A percentile compares a stretch with the other conserved stretches of the same genome.
Conservation (phyloP, 2,888 invertebrate species). For the Mesorhabditis sp. region DNA sequence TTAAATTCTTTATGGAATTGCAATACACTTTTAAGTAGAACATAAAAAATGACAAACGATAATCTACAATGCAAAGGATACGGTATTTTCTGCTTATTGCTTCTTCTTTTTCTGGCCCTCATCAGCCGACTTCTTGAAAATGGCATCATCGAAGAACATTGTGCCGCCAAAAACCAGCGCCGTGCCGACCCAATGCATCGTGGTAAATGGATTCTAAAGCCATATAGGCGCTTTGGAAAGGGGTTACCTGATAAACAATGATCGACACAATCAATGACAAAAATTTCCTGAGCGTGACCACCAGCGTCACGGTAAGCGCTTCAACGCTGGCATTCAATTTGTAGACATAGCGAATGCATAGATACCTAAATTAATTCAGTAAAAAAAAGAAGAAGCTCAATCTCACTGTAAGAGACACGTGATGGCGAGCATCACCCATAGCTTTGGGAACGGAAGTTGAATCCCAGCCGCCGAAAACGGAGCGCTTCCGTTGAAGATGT, state of each 20-base stretch:
- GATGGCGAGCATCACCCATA: constrained; percentile 48
- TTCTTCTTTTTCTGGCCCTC: not conserved
- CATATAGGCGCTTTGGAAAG: constrained; percentile 64
- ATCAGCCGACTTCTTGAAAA: not conserved
- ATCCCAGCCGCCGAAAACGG: constrained; percentile 21
- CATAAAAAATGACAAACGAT: not conserved
- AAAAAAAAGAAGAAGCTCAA: not conserved
- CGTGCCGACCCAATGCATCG: constrained; percentile 33
- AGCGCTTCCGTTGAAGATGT: constrained; percentile 68
- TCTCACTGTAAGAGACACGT: constrained; percentile 47
- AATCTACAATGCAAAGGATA: not conserved
- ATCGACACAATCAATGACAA: constrained; percentile 91
- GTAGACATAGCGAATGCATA: constrained; percentile 92
- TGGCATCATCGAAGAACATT: constrained; percentile 77
- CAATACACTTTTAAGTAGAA: not conserved
- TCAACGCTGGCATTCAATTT: constrained; percentile 77
- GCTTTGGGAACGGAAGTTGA: constrained; percentile 29
- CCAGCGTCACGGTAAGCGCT: constrained; percentile 81
- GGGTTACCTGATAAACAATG: constrained; percentile 10
- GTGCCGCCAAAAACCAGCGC: constrained; percentile 84
- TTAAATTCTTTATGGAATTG: not conserved
- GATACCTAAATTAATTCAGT: constrained; percentile 64
- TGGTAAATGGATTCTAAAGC: constrained; percentile 88
- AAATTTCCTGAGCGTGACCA: constrained; percentile 91
- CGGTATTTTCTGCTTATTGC: not conserved